These are phyloP conservation scores for Luidia sarsii DNA, from an alignment of 53 echinoderm and acorn worm genomes.

Conservation along the genomic window DNA sequence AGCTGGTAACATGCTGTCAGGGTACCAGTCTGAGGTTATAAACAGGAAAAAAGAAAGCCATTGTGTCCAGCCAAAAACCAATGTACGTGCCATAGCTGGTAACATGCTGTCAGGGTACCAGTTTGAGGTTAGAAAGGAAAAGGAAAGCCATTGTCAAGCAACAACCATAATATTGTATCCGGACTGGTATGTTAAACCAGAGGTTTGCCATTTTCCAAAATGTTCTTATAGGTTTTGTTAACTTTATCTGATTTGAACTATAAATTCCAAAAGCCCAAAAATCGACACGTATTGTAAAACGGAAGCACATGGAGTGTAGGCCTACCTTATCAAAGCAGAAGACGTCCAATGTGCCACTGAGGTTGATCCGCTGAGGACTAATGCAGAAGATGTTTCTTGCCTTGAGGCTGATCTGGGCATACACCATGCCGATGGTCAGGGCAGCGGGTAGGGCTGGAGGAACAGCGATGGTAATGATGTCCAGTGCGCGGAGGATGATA, in stretches of 20 bases:
- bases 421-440: slow-evolving; percentile 91
- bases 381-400: slow-evolving; percentile 76
- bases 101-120: slow-evolving; percentile 78
- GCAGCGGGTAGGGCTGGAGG: slow-evolving; percentile 90
- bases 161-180: too few species aligned
- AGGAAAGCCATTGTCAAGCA: not conserved
- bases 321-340: slow-evolving; percentile 92
- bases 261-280: too few species aligned
- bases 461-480: slow-evolving; percentile 87
- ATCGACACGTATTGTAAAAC: too few species aligned
- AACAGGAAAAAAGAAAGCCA: not conserved
- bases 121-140: slow-evolving; percentile 33
- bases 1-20: too few species aligned
- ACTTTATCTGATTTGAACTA: too few species aligned
- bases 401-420: slow-evolving; percentile 83
- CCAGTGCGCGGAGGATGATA: slow-evolving; percentile 67
- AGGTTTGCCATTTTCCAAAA: too few species aligned
- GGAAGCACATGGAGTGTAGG: too few species aligned
- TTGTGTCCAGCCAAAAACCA: too few species aligned
- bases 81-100: too few species aligned
- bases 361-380: slow-evolving; percentile 83
- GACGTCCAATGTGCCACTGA: slow-evolving; percentile 85
- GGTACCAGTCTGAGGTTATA: slow-evolving; percentile 63
- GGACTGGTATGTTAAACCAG: too few species aligned
- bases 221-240: too few species aligned